These are phyloP conservation scores for Altica lythri DNA, from an alignment of 2,888 invertebrate genomes.

Conservation along the genomic window DNA sequence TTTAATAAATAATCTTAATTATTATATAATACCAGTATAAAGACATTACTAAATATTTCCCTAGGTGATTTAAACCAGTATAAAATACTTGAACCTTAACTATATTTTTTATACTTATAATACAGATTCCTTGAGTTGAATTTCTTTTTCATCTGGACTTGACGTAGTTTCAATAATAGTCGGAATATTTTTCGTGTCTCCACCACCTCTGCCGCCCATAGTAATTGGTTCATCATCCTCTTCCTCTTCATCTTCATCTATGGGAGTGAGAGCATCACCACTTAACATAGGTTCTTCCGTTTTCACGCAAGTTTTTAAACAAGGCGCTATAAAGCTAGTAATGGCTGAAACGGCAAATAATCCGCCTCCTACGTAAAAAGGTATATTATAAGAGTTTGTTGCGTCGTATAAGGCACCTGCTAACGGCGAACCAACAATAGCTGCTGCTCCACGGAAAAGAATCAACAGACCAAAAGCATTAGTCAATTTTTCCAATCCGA, in stretches of 20 bases:
- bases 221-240: constrained; percentile 73
- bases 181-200: constrained; percentile 62
- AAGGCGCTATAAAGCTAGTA: constrained; percentile 82
- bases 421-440: constrained; percentile 82
- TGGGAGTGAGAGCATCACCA: constrained; percentile 71
- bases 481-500: constrained; percentile 93
- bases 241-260: constrained; percentile 80
- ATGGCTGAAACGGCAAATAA: constrained; percentile 84
- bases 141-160: constrained; percentile 62
- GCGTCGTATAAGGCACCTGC: constrained; percentile 90
- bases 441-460: constrained; percentile 92
- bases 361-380: constrained; percentile 91
- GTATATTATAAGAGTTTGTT: constrained; percentile 81
- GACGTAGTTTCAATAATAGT: constrained; percentile 76
- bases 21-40: constrained; percentile 1
- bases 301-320: constrained; percentile 64
- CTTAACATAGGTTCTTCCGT: constrained; percentile 54
- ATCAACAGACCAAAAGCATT: constrained; percentile 97
- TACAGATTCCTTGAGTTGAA: constrained; percentile 76
- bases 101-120: constrained; percentile 59
- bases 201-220: constrained; percentile 64
- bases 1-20: no score
- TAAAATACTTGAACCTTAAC: constrained; percentile 12
- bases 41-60: constrained; percentile 16
- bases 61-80: constrained; percentile 3